phyloP scores from a whole-genome alignment of 92 coral and sea anemone species.

The Epizoanthus illoricatus region DNA sequence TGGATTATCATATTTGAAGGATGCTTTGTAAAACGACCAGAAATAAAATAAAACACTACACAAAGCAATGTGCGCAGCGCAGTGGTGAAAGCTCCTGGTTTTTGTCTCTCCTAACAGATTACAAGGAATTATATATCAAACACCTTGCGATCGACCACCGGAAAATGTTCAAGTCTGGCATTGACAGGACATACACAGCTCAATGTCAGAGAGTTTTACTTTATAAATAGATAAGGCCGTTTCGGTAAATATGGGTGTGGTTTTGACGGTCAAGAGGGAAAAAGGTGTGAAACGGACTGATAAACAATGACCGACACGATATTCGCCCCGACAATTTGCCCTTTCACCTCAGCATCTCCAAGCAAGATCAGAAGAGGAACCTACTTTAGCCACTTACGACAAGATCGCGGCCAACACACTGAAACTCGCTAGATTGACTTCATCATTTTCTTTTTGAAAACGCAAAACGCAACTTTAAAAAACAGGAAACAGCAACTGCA shows the following conservation, averaged over 20 bases:
- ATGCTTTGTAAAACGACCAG: too few species aligned
- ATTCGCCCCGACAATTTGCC: not conserved
- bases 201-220: not conserved
- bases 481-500: conserved; percentile 12
- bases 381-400: too few species aligned
- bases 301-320: conserved; percentile 14
- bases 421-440: not conserved
- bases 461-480: not conserved
- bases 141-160: not conserved
- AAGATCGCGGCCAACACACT: not conserved
- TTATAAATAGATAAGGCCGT: not conserved
- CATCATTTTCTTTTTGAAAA: not conserved
- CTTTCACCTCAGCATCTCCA: not conserved
- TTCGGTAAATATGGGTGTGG: conserved; percentile 15
- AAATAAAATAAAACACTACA: too few species aligned
- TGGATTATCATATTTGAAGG: too few species aligned
- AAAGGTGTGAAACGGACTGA: conserved; percentile 17
- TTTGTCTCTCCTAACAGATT: conserved; percentile 28
- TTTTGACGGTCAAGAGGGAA: conserved; percentile 10
- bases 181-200: conserved; percentile 18
- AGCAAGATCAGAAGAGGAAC: not conserved
- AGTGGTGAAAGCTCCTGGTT: not conserved
- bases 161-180: conserved; percentile 9
- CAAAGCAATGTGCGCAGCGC: not conserved
- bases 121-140: conserved; percentile 1